Percentiles rank a stretch among this genome's conserved stretches.
phyloP scores from a whole-genome alignment of 2,888 invertebrate species.

The Aricia artaxerxes region DNA sequence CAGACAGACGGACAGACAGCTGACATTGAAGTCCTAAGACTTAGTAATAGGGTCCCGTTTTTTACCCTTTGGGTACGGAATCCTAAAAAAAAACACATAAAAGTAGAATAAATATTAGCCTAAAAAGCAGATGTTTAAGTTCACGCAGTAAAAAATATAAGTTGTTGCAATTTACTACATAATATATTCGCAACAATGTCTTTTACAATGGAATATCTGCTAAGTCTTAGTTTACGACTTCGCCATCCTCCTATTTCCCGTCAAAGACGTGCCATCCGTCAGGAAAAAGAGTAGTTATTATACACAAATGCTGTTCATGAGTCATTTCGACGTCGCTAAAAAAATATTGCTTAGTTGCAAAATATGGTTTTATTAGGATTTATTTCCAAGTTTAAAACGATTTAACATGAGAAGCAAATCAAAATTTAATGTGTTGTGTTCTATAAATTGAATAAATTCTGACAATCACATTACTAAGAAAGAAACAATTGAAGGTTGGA shows the following conservation, averaged over 20 bases:
- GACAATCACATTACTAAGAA: constrained; percentile 6
- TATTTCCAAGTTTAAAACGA: too few relatives aligned
- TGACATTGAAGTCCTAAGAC: too few relatives aligned
- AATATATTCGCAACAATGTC: neutral
- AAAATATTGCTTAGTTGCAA: neutral
- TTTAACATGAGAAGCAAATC: neutral
- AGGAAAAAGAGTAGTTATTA: neutral
- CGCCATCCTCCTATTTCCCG: constrained; percentile 22
- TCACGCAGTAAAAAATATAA: neutral
- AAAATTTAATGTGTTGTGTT: neutral
- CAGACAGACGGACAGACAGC: too few relatives aligned
- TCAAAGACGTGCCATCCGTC: constrained; percentile 23
- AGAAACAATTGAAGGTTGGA: neutral
- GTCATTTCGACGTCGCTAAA: neutral
- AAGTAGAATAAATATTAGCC: neutral
- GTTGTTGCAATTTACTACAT: neutral
- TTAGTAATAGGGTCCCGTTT: too few relatives aligned
- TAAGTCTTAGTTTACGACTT: constrained; percentile 4
- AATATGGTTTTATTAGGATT: neutral
- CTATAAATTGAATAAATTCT: neutral
- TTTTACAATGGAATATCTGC: constrained; percentile 16
- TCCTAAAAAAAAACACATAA: neutral
- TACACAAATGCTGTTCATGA: neutral
- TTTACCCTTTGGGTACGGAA: neutral
- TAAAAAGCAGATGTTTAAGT: neutral